A percentile compares a stretch with the other conserved stretches of the same genome.
Conservation (phyloP, 2,888 invertebrate species). For the Colletes collaris region DNA sequence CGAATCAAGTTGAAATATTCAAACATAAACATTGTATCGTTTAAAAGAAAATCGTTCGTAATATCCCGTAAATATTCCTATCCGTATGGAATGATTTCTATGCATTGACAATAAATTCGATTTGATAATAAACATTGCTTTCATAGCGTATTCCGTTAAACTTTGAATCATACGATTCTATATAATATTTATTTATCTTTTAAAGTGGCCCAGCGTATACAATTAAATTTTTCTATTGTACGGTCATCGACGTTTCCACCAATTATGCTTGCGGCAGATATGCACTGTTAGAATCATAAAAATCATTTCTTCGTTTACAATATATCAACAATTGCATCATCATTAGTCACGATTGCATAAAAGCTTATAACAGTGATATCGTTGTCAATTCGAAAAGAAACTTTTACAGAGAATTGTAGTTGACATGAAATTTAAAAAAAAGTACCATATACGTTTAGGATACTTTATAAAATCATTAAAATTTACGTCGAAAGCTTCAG, state of each 20-base stretch:
- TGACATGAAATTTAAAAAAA: not conserved
- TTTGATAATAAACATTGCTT: conserved; percentile 11
- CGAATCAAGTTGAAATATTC: conserved; percentile 4
- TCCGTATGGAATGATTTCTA: not conserved
- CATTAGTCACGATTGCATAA: not conserved
- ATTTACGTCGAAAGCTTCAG: too few species aligned
- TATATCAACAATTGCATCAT: conserved; percentile 32
- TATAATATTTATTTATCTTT: not conserved
- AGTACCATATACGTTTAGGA: too few species aligned
- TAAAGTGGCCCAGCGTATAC: not conserved
- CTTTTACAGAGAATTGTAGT: not conserved
- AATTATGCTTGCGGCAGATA: not conserved
- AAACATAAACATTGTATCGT: not conserved
- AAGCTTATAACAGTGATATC: not conserved
- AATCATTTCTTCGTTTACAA: conserved; percentile 21
- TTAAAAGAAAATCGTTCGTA: not conserved
- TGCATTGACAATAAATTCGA: not conserved
- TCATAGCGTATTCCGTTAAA: not conserved
- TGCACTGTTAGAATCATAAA: conserved; percentile 1
- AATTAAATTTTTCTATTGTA: not conserved
- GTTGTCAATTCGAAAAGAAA: too few species aligned
- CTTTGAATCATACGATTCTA: not conserved
- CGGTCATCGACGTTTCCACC: not conserved
- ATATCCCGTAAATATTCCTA: not conserved
- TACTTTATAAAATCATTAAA: too few species aligned